Base-by-base conservation (phyloP, 2,113 vertebrate species). In the Polyodon spathula region DNA sequence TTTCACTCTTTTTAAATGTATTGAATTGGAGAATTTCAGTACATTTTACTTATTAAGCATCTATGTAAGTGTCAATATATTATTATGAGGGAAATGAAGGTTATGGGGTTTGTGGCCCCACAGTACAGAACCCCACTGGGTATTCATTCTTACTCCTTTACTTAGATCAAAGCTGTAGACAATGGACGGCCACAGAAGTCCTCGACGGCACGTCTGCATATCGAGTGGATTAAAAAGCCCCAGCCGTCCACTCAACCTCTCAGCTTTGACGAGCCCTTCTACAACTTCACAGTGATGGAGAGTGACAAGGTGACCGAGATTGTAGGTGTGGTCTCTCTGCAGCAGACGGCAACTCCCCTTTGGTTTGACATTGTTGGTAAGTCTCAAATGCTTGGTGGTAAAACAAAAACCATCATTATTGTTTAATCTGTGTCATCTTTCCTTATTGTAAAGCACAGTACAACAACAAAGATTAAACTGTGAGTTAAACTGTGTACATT, bases 321-420 rank as follows among this genome's bases (percentile, higher is more conserved):
- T 0, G 94, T 98, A 0, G 96, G 96, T 1, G 90, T 99, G 71
- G 92, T 99, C 9, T 91, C 95, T 1, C 86, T 94, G 68, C 91
- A 92, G 54, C 91, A 91, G 56, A 86, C 84, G 2, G 85, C 86
- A 56, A 75, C 85, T 44, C 91, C 87, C 1, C 81, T 97, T 56
- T 99, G 95, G 95, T 97, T 97, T 63, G 96, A 96, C 70, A 90
- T 99, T 41, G 84, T 92, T 5, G 95, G 96, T 99, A 88, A 93
- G 92, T 77, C 41, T 14, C 17, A 50, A 14, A 10, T 14, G 46
- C 6, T 8, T 10, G 46, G n/a, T 4, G 11, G 10, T 14, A 50
- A 12, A 1, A 14, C 10, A 50, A 12, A 14, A 5, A 4, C n/a
- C 46, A 14, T 50, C 46, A 50, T n/a, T n/a, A n/a, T n/a, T n/a